These are phyloP conservation scores for Tetrax tetrax DNA, from an alignment of 2,113 vertebrate genomes.

Conservation along the genomic window DNA sequence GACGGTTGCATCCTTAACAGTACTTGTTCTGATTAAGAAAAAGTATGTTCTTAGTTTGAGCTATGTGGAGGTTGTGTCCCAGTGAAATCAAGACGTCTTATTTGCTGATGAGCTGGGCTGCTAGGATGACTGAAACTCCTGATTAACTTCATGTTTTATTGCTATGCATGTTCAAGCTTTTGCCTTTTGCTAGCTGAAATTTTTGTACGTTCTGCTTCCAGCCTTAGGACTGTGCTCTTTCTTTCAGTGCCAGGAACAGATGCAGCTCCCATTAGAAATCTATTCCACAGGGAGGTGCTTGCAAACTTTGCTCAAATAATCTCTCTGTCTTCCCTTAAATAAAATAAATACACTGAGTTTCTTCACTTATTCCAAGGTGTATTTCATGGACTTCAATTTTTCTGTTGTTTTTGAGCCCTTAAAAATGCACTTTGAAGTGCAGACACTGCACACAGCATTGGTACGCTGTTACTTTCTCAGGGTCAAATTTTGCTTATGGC, in stretches of 20 bases:
- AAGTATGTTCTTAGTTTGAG: background rate
- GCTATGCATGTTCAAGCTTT: background rate
- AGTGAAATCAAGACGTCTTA: background rate
- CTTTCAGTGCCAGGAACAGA: background rate
- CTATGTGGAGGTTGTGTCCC: background rate
- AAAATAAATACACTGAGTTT: background rate
- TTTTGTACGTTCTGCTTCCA: background rate
- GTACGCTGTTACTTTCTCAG: background rate
- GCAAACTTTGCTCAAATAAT: background rate
- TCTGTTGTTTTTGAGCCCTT: background rate
- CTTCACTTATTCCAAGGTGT: background rate
- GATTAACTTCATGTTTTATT: background rate
- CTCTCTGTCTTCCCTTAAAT: background rate
- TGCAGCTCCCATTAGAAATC: background rate
- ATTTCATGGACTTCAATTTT: background rate
- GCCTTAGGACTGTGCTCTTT: background rate
- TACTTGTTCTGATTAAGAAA: background rate
- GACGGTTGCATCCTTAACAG: background rate
- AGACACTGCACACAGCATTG: background rate
- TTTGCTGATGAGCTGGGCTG: background rate
- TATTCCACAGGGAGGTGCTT: background rate
- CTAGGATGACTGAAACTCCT: background rate
- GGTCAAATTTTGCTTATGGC: background rate
- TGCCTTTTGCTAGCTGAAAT: background rate
- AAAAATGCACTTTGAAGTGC: background rate